A percentile compares a stretch with the other conserved stretches of the same genome.
Evolutionary conservation across 2,888 invertebrate species (phyloP).

Genomic region (Sinhomidia bicolor): DNA sequence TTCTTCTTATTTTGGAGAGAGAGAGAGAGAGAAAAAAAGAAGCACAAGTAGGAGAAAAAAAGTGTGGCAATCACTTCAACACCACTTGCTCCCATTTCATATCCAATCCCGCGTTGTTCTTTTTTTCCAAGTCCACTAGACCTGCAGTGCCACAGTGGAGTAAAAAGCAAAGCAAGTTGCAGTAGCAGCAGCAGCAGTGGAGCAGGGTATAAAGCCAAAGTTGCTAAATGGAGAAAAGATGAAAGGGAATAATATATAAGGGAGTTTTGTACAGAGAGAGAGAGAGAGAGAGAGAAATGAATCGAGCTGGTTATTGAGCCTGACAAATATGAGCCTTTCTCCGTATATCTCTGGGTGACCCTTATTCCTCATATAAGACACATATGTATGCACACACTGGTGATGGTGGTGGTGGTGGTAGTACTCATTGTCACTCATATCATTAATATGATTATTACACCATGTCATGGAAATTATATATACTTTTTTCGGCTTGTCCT

Average conservation of each 20-base stretch:
- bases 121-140: not conserved
- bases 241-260: constrained; percentile 35
- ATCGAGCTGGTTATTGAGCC: constrained; percentile 61
- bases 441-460: not conserved
- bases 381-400: too few species aligned
- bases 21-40: too few species aligned
- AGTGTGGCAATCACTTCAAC: not conserved
- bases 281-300: constrained; percentile 59
- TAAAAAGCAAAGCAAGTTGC: too few species aligned
- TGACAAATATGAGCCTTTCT: constrained; percentile 67
- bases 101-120: not conserved
- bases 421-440: not conserved
- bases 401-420: not conserved
- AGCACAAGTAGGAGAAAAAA: too few species aligned
- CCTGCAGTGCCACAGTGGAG: too few species aligned
- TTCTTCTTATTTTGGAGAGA: too few species aligned
- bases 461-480: too few species aligned
- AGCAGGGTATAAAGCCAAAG: too few species aligned
- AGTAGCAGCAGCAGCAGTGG: too few species aligned
- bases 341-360: not conserved
- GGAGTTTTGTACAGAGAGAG: too few species aligned
- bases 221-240: not conserved
- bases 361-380: too few species aligned
- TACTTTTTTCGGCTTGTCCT: too few species aligned
- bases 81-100: not conserved